Evolutionary conservation across 2,888 invertebrate species (phyloP), one percentile per base, ranked within the genome.

Genomic region (Itoplectis maculator): DNA sequence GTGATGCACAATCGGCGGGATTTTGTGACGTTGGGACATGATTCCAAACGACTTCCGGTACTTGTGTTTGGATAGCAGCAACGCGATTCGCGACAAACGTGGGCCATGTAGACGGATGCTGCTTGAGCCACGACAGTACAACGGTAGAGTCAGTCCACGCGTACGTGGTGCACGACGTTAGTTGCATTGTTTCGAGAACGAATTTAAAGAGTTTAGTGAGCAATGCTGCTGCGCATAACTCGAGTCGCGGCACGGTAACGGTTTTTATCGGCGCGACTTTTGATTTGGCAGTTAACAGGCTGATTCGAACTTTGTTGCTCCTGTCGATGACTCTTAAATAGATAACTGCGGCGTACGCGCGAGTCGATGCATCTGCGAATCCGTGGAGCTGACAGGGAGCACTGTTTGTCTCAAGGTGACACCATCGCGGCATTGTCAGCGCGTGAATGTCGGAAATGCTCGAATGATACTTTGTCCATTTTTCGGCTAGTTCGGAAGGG

Each of bases 351-450:
- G 65, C 56, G 18, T 70, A 72, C 54, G 81, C 81, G 23, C 63
- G 70, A 5, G 61, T 54, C 18, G 81, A 76, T 7, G 81, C 72
- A 42, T 80, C 81, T 11, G 81, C 75, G 66, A 76, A 81, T 6
- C 81, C 81, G 40, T 81, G 81, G 11, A 81, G 4, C 29, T 76
- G 54, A 5, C 59, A 59, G 15, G 9, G n/a, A 15, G 47, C 13
- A 29, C 35, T 37, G n/a, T 18, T 11, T 1, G 45, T 20, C 7
- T 8, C 37, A 4, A 56, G 49, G 23, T 72, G 42, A 15, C 56
- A 79, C 82, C 79, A 82, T 40, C 82, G 72, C 15, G 76, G 82
- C 11, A 79, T 79, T 0, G 79, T 66, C 11, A 82, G 18, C 8
- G 59, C 59, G 9, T 54, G 49, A 2, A 75, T 20, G 0, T 66